Conservation (phyloP, 1,140 invertebrate species). For the Ephestia elutella region DNA sequence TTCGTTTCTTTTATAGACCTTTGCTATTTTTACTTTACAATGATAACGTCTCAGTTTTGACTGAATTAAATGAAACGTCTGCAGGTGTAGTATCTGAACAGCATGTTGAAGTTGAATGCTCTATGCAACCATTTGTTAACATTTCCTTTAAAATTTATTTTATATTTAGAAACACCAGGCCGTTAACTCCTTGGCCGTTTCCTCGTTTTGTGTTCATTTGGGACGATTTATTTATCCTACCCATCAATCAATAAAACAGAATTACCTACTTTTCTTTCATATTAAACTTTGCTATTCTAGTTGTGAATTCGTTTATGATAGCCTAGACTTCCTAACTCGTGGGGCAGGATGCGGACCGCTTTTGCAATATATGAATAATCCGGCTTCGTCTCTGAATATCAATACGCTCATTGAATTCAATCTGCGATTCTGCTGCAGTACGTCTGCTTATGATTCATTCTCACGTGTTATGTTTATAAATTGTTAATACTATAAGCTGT, state of each 20-base stretch:
- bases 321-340: conserved; percentile 55
- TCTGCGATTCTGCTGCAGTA: conserved; percentile 50
- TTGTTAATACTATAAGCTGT: background rate
- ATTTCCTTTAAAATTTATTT: too few species aligned
- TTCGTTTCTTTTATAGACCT: background rate
- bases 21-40: background rate
- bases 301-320: conserved; percentile 31
- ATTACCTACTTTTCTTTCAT: too few species aligned
- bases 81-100: too few species aligned
- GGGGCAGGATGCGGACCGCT: conserved; percentile 56
- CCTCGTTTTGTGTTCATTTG: too few species aligned
- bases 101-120: too few species aligned
- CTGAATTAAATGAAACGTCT: too few species aligned
- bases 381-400: conserved; percentile 56
- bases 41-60: too few species aligned
- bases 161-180: too few species aligned
- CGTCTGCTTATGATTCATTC: conserved; percentile 51
- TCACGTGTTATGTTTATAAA: conserved; percentile 12
- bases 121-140: too few species aligned
- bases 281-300: background rate
- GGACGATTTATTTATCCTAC: too few species aligned
- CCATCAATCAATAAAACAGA: too few species aligned
- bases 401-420: conserved; percentile 64
- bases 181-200: too few species aligned
- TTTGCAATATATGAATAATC: conserved; percentile 65